Percentiles rank a stretch among this genome's conserved stretches.
These are phyloP conservation scores for Leptatherina wallacei DNA, from an alignment of 2,797 vertebrate genomes.

Conservation along the genomic window DNA sequence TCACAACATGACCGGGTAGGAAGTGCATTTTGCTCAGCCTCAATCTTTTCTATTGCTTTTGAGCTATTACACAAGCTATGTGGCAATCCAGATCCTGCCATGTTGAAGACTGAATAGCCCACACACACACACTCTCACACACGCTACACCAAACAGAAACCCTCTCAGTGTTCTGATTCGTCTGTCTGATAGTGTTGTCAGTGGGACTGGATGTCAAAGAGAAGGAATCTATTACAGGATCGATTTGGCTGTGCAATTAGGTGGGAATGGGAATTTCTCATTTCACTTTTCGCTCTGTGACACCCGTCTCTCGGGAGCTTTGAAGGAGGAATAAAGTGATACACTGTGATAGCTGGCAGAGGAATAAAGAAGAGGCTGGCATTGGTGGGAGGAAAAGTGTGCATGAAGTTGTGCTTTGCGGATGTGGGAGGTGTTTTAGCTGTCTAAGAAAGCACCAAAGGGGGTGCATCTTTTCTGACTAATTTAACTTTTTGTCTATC, in stretches of 20 bases:
- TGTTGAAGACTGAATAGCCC: slow-evolving; percentile 40
- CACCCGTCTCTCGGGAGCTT: slow-evolving; percentile 59
- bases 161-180: slow-evolving; percentile 66
- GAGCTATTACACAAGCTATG: slow-evolving; percentile 64
- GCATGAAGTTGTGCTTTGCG: slow-evolving; percentile 32
- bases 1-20: slow-evolving; percentile 28
- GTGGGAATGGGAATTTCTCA: slow-evolving; percentile 71
- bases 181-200: slow-evolving; percentile 76
- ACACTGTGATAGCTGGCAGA: slow-evolving; percentile 53
- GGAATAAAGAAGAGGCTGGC: slow-evolving; percentile 53
- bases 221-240: slow-evolving; percentile 76
- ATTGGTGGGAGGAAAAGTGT: slow-evolving; percentile 36
- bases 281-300: slow-evolving; percentile 70
- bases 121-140: slow-evolving; percentile 14
- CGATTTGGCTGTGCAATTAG: slow-evolving; percentile 76
- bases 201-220: slow-evolving; percentile 69
- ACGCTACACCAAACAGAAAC: slow-evolving; percentile 16
- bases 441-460: slow-evolving; percentile 24
- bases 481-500: slow-evolving; percentile 21
- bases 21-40: slow-evolving; percentile 27
- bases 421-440: slow-evolving; percentile 32
- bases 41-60: slow-evolving; percentile 56
- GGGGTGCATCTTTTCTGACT: slow-evolving; percentile 17
- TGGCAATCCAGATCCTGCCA: slow-evolving; percentile 48
- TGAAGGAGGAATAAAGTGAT: slow-evolving; percentile 71